phyloP scores from a whole-genome alignment of 2,113 vertebrate genomes.

The Leuciscus idus region DNA sequence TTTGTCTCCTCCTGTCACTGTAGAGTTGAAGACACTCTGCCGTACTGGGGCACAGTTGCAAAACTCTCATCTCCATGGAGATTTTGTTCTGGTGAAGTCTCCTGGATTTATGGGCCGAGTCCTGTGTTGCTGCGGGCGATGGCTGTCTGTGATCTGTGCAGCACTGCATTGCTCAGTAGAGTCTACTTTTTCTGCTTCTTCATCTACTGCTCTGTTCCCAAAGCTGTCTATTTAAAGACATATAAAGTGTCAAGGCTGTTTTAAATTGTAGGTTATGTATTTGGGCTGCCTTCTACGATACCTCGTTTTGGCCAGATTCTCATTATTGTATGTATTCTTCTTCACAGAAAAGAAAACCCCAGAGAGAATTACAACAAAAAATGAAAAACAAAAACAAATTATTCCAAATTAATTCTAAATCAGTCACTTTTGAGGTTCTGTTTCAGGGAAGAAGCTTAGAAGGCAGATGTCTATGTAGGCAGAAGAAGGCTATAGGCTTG shows the following conservation, averaged over 20 bases:
- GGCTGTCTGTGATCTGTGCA: conserved; percentile 41
- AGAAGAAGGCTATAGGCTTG: neutral
- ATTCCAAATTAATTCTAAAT: neutral
- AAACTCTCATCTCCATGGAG: conserved; percentile 58
- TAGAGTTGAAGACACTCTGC: conserved; percentile 7
- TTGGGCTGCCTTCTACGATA: neutral
- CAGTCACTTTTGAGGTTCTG: neutral
- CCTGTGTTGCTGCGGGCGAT: conserved; percentile 43
- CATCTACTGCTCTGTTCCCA: neutral
- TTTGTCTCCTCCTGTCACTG: conserved; percentile 36
- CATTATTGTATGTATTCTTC: neutral
- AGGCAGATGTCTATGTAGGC: neutral
- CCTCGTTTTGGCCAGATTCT: neutral
- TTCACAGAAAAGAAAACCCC: neutral
- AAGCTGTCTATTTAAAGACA: neutral
- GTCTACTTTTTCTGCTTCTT: conserved; percentile 22
- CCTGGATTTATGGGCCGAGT: conserved; percentile 50
- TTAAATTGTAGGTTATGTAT: neutral
- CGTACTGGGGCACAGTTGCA: conserved; percentile 46
- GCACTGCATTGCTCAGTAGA: conserved; percentile 21
- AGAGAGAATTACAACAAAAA: neutral
- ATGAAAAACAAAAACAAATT: neutral
- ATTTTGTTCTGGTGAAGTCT: conserved; percentile 52
- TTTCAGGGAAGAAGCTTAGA: neutral
- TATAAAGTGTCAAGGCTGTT: neutral